phyloP scores from a whole-genome alignment of 2,797 vertebrate species.

The Ceyx erithaca region DNA sequence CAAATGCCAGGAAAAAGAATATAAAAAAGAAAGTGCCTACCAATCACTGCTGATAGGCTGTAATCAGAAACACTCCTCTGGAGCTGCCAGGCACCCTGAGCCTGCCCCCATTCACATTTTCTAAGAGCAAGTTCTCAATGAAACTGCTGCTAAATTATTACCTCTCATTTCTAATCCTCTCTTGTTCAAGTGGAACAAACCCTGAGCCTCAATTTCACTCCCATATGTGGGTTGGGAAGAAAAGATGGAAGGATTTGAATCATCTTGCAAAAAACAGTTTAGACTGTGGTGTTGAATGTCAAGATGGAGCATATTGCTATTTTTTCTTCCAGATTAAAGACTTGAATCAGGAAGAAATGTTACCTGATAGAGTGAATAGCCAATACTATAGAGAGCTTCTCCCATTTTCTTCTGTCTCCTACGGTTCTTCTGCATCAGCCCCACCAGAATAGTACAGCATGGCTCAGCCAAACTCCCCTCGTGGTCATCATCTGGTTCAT shows the following conservation, averaged over 20 bases:
- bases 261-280: conserved; percentile 4
- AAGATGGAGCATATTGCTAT: not conserved
- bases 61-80: conserved; percentile 32
- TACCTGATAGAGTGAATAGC: conserved; percentile 86
- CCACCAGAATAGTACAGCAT: conserved; percentile 84
- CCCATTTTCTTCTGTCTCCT: conserved; percentile 81
- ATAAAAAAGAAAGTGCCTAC: no score
- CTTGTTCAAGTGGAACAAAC: not conserved
- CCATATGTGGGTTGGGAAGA: not conserved
- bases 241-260: not conserved
- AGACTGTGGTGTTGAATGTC: not conserved
- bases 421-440: conserved; percentile 91
- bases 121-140: not conserved
- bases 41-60: not conserved
- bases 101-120: not conserved
- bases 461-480: conserved; percentile 65
- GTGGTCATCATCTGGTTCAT: conserved; percentile 84
- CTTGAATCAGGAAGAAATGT: not conserved
- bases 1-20: no score
- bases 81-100: not conserved
- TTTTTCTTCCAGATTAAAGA: conserved; percentile 1
- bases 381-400: conserved; percentile 86
- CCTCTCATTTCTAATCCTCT: not conserved
- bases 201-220: not conserved
- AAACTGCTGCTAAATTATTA: conserved; percentile 1